Conservation (phyloP, 2,113 vertebrate genomes). For the Pedetes capensis region DNA sequence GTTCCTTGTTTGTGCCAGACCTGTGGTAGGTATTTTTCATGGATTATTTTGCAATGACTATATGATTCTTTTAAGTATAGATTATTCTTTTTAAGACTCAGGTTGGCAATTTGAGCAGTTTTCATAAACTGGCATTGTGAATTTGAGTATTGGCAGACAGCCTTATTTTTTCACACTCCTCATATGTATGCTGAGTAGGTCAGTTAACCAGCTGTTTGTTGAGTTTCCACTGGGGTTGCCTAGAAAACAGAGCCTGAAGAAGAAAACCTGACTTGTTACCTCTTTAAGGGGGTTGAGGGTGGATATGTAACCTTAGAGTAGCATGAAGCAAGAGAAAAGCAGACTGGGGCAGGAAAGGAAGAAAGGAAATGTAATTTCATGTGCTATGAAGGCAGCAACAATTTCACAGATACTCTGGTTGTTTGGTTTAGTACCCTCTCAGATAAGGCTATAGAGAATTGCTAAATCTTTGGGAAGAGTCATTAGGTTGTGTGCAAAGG, state of each 20-base stretch:
- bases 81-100: slow-evolving; percentile 24
- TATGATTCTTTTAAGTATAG: background rate
- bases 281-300: background rate
- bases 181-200: background rate
- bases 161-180: background rate
- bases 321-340: background rate
- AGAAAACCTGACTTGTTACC: background rate
- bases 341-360: background rate
- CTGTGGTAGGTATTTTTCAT: background rate
- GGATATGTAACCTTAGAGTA: background rate
- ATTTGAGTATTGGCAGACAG: background rate
- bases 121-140: background rate
- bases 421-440: background rate
- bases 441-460: background rate
- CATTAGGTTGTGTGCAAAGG: background rate
- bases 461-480: background rate
- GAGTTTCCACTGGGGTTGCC: background rate
- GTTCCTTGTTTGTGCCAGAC: background rate
- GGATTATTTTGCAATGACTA: background rate
- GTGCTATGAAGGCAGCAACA: background rate
- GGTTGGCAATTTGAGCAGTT: slow-evolving; percentile 8
- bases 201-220: slow-evolving; percentile 6
- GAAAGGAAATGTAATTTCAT: background rate
- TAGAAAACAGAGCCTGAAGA: background rate
- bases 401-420: background rate